phyloP scores from a whole-genome alignment of 1,140 invertebrate genomes.

The Drosophila nigromelanica region DNA sequence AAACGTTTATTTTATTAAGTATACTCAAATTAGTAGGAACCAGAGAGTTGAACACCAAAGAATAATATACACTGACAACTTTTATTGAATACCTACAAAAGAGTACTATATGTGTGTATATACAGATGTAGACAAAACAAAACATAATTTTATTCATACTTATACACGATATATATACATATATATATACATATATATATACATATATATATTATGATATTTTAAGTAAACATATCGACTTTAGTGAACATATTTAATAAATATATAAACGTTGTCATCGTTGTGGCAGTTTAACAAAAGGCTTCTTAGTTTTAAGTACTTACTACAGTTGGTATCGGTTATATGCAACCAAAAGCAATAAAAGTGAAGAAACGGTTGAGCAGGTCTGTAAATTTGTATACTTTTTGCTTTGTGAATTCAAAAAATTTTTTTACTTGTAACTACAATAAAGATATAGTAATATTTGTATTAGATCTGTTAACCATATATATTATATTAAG shows the following conservation, averaged over 20 bases:
- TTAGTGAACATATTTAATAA: constrained; percentile 47
- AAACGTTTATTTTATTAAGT: constrained; percentile 54
- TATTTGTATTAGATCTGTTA: not conserved
- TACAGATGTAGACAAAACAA: constrained; percentile 37
- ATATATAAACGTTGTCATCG: constrained; percentile 39
- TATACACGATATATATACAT: constrained; percentile 57
- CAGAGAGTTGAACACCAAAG: constrained; percentile 12
- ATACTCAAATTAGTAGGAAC: constrained; percentile 9
- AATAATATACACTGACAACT: constrained; percentile 24
- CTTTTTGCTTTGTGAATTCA: not conserved
- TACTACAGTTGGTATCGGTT: constrained; percentile 39
- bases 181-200: constrained; percentile 57
- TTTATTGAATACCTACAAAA: constrained; percentile 40
- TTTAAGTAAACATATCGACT: constrained; percentile 75
- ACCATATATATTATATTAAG: not conserved
- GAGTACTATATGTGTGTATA: constrained; percentile 20
- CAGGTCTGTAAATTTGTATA: constrained; percentile 8
- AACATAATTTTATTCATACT: constrained; percentile 35
- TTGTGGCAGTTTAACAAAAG: constrained; percentile 54
- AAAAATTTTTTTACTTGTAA: not conserved
- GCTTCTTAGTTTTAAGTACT: constrained; percentile 46
- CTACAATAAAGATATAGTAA: not conserved
- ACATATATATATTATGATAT: constrained; percentile 62
- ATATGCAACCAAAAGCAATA: constrained; percentile 40
- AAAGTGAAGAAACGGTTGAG: constrained; percentile 14